These are phyloP conservation scores for Lamprologus callipterus DNA, from an alignment of 2,113 vertebrate species.

Conservation along the genomic window DNA sequence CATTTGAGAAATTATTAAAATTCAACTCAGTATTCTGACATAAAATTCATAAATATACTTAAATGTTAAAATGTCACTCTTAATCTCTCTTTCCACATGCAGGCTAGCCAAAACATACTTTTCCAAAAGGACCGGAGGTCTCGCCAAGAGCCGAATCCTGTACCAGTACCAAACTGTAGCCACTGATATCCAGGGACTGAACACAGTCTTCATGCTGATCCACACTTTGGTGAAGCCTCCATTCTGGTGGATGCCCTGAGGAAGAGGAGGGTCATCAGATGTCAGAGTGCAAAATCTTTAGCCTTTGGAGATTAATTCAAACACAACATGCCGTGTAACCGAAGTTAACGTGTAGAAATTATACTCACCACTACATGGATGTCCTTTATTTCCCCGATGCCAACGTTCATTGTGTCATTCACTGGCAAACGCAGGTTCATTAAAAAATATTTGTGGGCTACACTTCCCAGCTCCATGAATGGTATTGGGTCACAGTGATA, in stretches of 20 bases:
- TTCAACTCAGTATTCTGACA: neutral
- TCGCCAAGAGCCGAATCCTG: constrained; percentile 9
- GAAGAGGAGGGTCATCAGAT: neutral
- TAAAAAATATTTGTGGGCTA: constrained; percentile 28
- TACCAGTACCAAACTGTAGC: constrained; percentile 21
- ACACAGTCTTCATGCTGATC: constrained; percentile 19
- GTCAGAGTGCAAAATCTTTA: neutral
- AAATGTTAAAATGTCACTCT: neutral
- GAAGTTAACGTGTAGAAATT: neutral
- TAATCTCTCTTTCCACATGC: neutral
- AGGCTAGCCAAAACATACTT: neutral
- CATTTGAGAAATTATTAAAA: neutral
- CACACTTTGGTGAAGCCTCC: constrained; percentile 41
- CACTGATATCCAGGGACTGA: neutral
- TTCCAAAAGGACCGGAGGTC: constrained; percentile 25
- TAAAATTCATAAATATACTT: neutral
- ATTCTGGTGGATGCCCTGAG: constrained; percentile 36
- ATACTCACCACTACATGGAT: constrained; percentile 29
- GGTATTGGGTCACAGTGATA: constrained; percentile 22
- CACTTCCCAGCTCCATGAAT: constrained; percentile 21
- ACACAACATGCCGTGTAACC: neutral
- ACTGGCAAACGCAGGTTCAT: constrained; percentile 32
- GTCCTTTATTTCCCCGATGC: constrained; percentile 35
- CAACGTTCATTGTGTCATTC: constrained; percentile 16
- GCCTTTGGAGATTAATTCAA: neutral